Evolutionary conservation across 1,140 invertebrate genomes (phyloP).

Genomic region (Gonioctena quinquepunctata): DNA sequence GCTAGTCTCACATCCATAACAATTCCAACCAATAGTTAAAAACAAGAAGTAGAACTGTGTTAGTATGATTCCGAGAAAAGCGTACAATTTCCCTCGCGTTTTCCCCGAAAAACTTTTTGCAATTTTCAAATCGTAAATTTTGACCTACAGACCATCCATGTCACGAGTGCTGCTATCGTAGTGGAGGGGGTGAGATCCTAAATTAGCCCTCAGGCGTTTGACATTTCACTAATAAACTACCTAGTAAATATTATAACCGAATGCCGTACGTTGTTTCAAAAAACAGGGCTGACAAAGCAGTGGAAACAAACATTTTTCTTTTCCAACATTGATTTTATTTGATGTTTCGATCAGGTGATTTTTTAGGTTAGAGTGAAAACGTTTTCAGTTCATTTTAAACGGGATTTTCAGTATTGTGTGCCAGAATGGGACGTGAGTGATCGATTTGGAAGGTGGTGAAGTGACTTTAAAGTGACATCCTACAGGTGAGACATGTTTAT

Average conservation of each 20-base stretch:
- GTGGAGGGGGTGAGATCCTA: not conserved
- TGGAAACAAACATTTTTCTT: not conserved
- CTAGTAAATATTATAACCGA: not conserved
- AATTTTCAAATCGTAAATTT: not conserved
- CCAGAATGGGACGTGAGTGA: not conserved
- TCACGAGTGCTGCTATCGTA: not conserved
- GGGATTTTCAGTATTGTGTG: not conserved
- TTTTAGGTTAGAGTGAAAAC: not conserved
- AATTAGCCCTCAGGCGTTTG: slow-evolving; percentile 4
- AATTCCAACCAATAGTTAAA: not conserved
- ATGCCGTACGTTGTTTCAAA: not conserved
- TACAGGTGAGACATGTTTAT: slow-evolving; percentile 4
- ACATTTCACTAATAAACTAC: slow-evolving; percentile 1
- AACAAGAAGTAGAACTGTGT: slow-evolving; percentile 4
- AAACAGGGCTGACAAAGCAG: not conserved
- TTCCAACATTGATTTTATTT: not conserved
- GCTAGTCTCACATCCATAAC: not conserved
- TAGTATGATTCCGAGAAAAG: not conserved
- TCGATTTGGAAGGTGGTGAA: not conserved
- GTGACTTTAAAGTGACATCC: slow-evolving; percentile 1
- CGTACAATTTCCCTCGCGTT: not conserved
- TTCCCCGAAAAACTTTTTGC: not conserved
- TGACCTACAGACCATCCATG: not conserved
- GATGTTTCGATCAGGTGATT: not conserved
- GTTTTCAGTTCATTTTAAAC: not conserved